A percentile compares a stretch with the other conserved stretches of the same genome.
Conservation (phyloP, 2,113 vertebrate species). For the Rhineura floridana region DNA sequence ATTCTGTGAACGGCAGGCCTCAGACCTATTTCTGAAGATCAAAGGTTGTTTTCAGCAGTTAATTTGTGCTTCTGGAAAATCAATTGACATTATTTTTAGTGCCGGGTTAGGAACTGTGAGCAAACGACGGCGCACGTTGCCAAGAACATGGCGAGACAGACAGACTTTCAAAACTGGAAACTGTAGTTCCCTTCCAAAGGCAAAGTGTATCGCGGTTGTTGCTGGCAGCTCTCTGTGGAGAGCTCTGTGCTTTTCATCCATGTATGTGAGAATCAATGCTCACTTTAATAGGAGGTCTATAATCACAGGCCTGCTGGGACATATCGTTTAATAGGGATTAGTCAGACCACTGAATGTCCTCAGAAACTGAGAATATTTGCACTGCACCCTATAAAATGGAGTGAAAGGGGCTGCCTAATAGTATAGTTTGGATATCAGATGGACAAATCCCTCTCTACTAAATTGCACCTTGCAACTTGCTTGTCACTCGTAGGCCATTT, state of each 20-base stretch:
- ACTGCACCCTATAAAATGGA: constrained; percentile 9
- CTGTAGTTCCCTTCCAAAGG: constrained; percentile 14
- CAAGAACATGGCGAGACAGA: constrained; percentile 34
- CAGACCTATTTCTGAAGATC: constrained; percentile 32
- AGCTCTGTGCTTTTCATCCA: constrained; percentile 10
- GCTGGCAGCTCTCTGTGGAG: constrained; percentile 1
- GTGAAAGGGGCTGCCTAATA: background rate
- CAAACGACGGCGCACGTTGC: background rate
- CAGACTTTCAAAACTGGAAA: constrained; percentile 34
- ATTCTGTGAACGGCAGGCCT: background rate
- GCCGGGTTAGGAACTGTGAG: constrained; percentile 12
- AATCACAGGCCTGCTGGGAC: constrained; percentile 4
- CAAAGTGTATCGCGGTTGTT: background rate
- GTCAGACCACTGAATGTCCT: constrained; percentile 3
- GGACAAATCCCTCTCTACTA: background rate
- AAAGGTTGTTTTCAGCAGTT: constrained; percentile 31
- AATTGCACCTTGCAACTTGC: too few relatives aligned
- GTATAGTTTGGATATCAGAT: background rate
- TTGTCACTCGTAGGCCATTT: too few relatives aligned
- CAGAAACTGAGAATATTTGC: constrained; percentile 19
- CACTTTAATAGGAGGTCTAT: constrained; percentile 9
- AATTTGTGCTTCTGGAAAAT: constrained; percentile 27
- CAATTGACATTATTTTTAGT: constrained; percentile 35
- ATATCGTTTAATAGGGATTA: constrained; percentile 27
- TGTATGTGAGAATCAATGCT: constrained; percentile 18